Conservation (phyloP, 2,888 invertebrate species). For the Plemyria rubiginata region DNA sequence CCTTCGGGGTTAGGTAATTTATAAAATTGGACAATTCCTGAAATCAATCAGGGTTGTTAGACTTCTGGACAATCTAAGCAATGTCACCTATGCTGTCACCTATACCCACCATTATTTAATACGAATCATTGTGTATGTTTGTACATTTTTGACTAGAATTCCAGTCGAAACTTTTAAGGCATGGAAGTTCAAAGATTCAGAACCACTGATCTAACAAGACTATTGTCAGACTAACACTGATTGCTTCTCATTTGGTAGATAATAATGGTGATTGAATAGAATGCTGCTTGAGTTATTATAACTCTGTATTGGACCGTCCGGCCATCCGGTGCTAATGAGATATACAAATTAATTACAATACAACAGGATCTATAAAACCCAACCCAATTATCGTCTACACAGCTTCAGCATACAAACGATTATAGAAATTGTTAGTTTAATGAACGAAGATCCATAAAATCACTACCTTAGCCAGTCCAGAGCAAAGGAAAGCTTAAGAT, state of each 20-base stretch:
- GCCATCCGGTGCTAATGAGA: neutral
- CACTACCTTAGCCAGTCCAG: neutral
- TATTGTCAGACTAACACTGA: slow-evolving; percentile 1
- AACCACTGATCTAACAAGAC: slow-evolving; percentile 8
- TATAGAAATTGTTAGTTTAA: slow-evolving; percentile 22
- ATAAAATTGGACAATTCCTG: too few relatives aligned
- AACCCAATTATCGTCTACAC: slow-evolving; percentile 11
- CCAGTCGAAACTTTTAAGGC: neutral
- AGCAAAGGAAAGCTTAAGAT: neutral
- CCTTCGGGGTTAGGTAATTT: too few relatives aligned
- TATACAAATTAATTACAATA: neutral
- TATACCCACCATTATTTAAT: too few relatives aligned
- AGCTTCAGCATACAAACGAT: slow-evolving; percentile 4
- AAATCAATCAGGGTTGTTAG: too few relatives aligned
- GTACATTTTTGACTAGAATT: neutral
- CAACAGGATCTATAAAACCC: slow-evolving; percentile 15
- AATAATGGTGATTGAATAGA: neutral
- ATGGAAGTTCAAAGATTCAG: neutral
- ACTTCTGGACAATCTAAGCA: too few relatives aligned
- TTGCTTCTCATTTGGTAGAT: neutral
- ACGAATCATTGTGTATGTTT: too few relatives aligned
- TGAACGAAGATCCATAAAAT: slow-evolving; percentile 16
- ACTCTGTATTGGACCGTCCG: neutral
- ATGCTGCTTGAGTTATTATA: neutral
- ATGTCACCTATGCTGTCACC: too few relatives aligned